Evolutionary conservation across 2,113 vertebrate genomes (phyloP).

Genomic region (Bambusicola thoracicus): DNA sequence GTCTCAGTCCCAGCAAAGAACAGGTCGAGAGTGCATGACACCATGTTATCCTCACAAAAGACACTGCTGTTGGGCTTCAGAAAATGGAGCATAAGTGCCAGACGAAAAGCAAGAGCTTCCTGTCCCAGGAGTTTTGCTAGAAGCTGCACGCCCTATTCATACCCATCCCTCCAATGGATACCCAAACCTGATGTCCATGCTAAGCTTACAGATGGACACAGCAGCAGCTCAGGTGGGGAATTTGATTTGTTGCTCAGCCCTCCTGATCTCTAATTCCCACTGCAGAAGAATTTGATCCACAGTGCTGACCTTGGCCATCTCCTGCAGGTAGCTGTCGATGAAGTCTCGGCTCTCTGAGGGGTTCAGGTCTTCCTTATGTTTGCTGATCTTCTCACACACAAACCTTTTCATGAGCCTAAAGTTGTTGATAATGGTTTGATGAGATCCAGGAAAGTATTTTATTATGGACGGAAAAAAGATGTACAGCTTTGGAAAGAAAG

Average conservation of each 20-base stretch:
- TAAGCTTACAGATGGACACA: not conserved
- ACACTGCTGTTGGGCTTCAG: too few relatives aligned
- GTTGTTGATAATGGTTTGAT: constrained; percentile 63
- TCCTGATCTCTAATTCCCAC: rapidly evolving
- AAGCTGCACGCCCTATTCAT: not conserved
- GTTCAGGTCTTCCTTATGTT: constrained; percentile 80
- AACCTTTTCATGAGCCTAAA: constrained; percentile 35
- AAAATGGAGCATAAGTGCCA: not conserved
- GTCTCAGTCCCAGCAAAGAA: too few relatives aligned
- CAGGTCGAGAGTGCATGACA: too few relatives aligned
- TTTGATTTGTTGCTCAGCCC: not conserved
- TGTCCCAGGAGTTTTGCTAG: not conserved
- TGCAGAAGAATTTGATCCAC: not conserved
- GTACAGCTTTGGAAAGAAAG: constrained; percentile 75
- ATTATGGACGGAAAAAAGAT: constrained; percentile 72
- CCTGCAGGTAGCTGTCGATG: constrained; percentile 84
- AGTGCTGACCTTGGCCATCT: constrained; percentile 81
- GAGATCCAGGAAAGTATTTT: constrained; percentile 79
- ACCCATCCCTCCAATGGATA: not conserved
- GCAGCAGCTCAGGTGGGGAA: not conserved
- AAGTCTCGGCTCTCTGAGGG: constrained; percentile 79
- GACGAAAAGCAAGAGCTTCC: too few relatives aligned
- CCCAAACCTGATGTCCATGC: not conserved
- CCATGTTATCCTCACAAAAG: too few relatives aligned
- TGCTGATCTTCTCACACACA: constrained; percentile 47